These are phyloP conservation scores for Hypotaenidia okinawae DNA, from an alignment of 2,797 vertebrate genomes.

Conservation along the genomic window DNA sequence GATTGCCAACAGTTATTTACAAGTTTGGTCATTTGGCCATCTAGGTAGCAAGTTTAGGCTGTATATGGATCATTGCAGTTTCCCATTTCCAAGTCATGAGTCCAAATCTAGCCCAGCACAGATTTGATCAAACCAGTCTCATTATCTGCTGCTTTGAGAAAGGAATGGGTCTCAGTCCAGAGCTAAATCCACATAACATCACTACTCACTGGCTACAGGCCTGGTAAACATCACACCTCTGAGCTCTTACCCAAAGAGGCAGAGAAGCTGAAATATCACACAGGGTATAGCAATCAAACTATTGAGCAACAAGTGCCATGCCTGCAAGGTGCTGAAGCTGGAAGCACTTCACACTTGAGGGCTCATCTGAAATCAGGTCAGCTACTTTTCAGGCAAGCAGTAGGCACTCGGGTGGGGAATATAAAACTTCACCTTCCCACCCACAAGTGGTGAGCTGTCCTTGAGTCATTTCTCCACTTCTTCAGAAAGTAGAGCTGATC, in stretches of 20 bases:
- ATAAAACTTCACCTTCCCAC: not conserved
- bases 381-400: not conserved
- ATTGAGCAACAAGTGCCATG: not conserved
- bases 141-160: not conserved
- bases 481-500: not conserved
- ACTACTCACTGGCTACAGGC: not conserved
- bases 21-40: not conserved
- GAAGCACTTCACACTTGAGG: not conserved
- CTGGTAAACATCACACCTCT: not conserved
- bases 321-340: not conserved
- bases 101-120: not conserved
- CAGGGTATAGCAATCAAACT: not conserved
- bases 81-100: not conserved
- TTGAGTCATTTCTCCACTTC: not conserved
- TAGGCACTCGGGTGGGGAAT: not conserved
- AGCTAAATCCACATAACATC: not conserved
- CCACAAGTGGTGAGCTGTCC: not conserved
- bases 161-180: not conserved
- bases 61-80: not conserved
- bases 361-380: conserved; percentile 2
- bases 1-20: not conserved
- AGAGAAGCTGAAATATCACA: not conserved
- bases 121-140: not conserved
- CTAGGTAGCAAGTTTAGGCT: not conserved
- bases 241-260: not conserved